Evolutionary conservation across 2,797 vertebrate genomes (phyloP).

Genomic region (Bucorvus abyssinicus): DNA sequence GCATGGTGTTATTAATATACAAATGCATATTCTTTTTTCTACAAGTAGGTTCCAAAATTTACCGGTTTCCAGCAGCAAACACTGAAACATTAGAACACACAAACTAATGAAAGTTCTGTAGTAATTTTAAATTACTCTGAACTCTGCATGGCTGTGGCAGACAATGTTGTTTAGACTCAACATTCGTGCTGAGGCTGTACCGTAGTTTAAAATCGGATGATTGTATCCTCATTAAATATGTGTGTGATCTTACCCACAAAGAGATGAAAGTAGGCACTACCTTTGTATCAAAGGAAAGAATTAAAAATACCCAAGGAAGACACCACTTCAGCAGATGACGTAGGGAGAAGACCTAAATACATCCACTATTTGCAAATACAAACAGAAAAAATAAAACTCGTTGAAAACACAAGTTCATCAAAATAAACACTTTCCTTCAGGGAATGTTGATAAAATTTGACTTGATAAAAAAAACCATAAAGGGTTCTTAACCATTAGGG

Average conservation of each 20-base stretch:
- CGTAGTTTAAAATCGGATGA: background rate
- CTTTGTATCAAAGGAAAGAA: conserved; percentile 31
- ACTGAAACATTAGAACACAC: background rate
- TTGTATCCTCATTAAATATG: conserved; percentile 32
- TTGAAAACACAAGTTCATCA: background rate
- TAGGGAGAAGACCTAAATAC: conserved; percentile 25
- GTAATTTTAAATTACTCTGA: background rate
- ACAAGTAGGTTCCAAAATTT: background rate
- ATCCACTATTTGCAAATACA: background rate
- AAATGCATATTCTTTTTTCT: background rate
- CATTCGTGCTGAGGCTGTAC: background rate
- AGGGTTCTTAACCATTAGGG: background rate
- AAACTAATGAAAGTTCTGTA: background rate
- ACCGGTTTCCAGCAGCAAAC: background rate
- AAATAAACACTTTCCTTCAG: background rate
- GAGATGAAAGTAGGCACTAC: conserved; percentile 19
- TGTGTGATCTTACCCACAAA: conserved; percentile 6
- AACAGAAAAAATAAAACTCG: background rate
- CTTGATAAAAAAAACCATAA: background rate
- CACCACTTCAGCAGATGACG: background rate
- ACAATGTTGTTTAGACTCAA: background rate
- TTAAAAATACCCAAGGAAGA: conserved; percentile 43
- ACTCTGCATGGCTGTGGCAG: background rate
- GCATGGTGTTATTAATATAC: background rate
- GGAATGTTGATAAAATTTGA: background rate